These are phyloP conservation scores for Ennomos quercinarius DNA, from an alignment of 2,888 invertebrate genomes.

Conservation along the genomic window DNA sequence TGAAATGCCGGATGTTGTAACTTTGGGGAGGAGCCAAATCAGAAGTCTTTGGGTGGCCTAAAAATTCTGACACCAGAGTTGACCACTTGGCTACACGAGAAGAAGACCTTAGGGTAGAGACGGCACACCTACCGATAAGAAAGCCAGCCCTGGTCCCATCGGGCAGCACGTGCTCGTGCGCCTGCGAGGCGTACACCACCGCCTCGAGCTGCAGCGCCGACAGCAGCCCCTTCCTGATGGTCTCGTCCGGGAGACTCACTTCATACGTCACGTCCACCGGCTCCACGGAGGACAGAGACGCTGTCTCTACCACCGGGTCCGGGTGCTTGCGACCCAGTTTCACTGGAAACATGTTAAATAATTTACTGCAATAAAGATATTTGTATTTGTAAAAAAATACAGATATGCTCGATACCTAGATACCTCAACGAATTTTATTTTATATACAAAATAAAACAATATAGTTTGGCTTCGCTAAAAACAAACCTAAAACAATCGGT, in stretches of 20 bases:
- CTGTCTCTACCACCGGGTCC: conserved; percentile 99
- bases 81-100: too few relatives aligned
- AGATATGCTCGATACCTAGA: too few relatives aligned
- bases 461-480: too few relatives aligned
- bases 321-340: conserved; percentile 98
- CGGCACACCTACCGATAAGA: conserved; percentile 89
- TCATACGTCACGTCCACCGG: conserved; percentile 97
- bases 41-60: too few relatives aligned
- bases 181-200: conserved; percentile 98
- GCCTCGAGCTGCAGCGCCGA: conserved; percentile 99
- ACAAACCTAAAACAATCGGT: too few relatives aligned
- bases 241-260: conserved; percentile 92
- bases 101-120: neutral
- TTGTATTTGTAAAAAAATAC: too few relatives aligned
- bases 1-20: too few relatives aligned
- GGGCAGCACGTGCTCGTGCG: conserved; percentile 95
- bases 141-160: conserved; percentile 97
- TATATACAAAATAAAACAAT: too few relatives aligned
- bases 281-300: conserved; percentile 97
- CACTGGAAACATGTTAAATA: conserved; percentile 84
- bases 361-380: too few relatives aligned
- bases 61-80: too few relatives aligned
- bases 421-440: too few relatives aligned
- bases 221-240: conserved; percentile 93
- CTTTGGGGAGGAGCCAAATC: too few relatives aligned